phyloP scores from a whole-genome alignment of 2,113 vertebrate species.

The Poeciliopsis prolifica region DNA sequence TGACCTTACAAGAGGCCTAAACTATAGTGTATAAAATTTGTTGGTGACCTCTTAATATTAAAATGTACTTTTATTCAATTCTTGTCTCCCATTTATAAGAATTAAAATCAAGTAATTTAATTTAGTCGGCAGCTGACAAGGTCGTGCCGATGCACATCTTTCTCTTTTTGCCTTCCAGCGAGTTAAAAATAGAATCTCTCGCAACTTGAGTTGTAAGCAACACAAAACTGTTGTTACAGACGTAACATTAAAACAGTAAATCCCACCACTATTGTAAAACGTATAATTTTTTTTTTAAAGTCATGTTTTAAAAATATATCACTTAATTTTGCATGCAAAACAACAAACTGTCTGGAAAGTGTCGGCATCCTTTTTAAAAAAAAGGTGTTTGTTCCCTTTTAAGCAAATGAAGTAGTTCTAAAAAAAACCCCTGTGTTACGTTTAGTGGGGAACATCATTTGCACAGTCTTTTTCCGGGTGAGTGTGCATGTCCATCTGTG shows the following conservation, averaged over 20 bases:
- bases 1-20: conserved; percentile 10
- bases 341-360: not conserved
- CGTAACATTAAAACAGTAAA: not conserved
- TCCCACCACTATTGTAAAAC: no score
- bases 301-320: not conserved
- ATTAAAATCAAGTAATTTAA: not conserved
- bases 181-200: not conserved
- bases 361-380: not conserved
- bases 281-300: no score
- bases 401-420: not conserved
- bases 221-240: not conserved
- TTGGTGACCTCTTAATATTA: not conserved
- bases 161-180: not conserved
- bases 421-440: not conserved
- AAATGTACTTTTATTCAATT: not conserved
- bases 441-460: not conserved
- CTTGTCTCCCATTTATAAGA: not conserved
- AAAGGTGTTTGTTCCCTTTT: not conserved
- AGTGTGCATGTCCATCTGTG: not conserved
- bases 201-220: not conserved
- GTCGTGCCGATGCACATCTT: not conserved
- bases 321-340: not conserved
- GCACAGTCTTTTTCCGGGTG: not conserved
- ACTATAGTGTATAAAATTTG: not conserved
- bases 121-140: not conserved